Evolutionary conservation across 92 coral and sea anemone genomes (phyloP).

Genomic region (Muricea muricata): DNA sequence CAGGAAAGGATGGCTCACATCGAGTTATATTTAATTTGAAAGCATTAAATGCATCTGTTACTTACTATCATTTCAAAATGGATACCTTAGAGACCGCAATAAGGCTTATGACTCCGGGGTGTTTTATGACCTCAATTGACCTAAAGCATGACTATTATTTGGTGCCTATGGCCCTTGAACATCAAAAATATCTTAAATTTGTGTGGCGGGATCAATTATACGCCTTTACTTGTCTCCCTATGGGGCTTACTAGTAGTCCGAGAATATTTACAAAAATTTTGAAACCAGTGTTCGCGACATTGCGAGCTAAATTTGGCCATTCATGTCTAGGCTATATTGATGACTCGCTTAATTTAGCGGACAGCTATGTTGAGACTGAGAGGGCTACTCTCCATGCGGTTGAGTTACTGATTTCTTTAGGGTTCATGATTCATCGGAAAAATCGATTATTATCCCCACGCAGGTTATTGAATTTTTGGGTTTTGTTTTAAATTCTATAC

Average conservation of each 20-base stretch:
- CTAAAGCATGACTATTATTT: background rate
- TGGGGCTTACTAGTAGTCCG: background rate
- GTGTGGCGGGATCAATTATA: background rate
- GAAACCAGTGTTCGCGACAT: slow-evolving; percentile 7
- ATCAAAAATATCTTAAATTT: slow-evolving; percentile 11
- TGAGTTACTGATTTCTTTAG: background rate
- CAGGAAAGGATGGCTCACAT: background rate
- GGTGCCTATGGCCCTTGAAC: background rate
- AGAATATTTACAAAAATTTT: background rate
- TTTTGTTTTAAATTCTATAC: background rate
- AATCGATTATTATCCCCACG: background rate
- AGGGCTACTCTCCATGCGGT: background rate
- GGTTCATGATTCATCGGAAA: background rate
- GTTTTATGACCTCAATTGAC: background rate
- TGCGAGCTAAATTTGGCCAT: background rate
- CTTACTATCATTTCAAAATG: background rate
- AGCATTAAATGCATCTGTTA: background rate
- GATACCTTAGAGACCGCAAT: background rate
- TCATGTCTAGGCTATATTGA: slow-evolving; percentile 3
- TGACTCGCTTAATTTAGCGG: background rate
- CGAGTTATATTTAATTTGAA: background rate
- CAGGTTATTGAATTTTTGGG: background rate
- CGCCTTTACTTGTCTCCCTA: background rate
- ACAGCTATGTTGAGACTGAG: background rate
- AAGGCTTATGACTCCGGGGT: background rate